Percentiles rank a stretch among this genome's conserved stretches.
Conservation (phyloP, 2,888 invertebrate species). For the Hetaerina titia region DNA sequence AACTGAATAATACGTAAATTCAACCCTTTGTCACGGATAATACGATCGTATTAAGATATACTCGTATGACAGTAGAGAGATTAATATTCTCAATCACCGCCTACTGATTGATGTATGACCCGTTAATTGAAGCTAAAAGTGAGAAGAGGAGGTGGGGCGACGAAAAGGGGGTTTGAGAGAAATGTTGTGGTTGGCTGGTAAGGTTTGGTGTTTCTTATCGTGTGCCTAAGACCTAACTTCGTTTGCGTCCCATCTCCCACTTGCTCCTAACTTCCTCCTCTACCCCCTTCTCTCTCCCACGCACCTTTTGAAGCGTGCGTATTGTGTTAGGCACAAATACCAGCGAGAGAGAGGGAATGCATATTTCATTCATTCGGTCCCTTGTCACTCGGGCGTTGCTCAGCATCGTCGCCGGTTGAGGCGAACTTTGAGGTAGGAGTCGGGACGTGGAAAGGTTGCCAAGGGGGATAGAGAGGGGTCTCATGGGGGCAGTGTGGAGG, state of each 20-base stretch:
- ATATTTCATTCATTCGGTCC: constrained; percentile 13
- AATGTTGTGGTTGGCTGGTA: neutral
- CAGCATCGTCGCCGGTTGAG: neutral
- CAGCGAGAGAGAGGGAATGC: neutral
- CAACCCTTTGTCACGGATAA: no score
- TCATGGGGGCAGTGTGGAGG: neutral
- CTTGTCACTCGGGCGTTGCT: constrained; percentile 5
- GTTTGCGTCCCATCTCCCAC: neutral
- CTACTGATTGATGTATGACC: no score
- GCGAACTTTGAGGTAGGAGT: neutral
- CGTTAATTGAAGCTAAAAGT: no score
- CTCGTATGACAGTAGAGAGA: no score
- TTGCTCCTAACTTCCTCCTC: neutral
- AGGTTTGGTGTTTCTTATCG: neutral
- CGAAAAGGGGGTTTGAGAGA: neutral
- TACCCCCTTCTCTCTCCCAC: neutral
- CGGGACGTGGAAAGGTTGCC: neutral
- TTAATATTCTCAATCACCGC: no score
- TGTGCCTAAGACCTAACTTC: neutral
- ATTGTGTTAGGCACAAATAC: neutral
- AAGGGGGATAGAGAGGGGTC: neutral
- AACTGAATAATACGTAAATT: no score
- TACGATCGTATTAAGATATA: no score
- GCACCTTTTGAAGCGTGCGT: neutral
- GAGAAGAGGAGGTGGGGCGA: neutral